Conservation (phyloP, 2,797 vertebrate genomes). For the Psittacula derbiana region DNA sequence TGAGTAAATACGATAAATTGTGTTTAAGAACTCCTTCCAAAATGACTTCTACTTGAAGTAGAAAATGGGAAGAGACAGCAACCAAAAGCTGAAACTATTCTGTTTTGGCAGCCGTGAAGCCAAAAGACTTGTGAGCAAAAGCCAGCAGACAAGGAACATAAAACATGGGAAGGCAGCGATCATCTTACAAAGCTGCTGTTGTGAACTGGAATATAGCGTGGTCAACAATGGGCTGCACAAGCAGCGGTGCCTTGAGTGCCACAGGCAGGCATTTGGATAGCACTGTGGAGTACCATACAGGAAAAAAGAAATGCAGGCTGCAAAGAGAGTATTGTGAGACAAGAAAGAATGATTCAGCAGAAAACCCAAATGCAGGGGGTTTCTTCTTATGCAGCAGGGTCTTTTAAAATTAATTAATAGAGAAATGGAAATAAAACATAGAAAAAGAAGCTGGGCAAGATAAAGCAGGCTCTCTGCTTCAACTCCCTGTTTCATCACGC, state of each 20-base stretch:
- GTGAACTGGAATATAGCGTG: rapidly evolving
- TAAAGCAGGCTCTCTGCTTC: not conserved
- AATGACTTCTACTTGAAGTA: not conserved
- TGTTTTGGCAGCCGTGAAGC: not conserved
- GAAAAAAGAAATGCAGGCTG: not conserved
- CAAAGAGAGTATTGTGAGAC: not conserved
- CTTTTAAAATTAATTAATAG: not conserved
- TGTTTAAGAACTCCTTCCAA: not conserved
- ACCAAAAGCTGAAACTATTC: not conserved
- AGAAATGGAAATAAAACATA: not conserved
- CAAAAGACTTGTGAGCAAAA: not conserved
- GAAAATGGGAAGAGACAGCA: not conserved
- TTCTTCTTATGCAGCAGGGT: not conserved
- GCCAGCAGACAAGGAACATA: not conserved
- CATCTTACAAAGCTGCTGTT: not conserved
- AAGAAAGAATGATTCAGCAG: not conserved
- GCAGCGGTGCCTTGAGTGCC: not conserved
- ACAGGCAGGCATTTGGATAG: rapidly evolving
- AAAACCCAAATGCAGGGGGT: not conserved
- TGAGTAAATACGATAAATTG: not conserved
- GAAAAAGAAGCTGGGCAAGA: not conserved
- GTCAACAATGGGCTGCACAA: rapidly evolving
- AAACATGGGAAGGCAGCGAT: not conserved
- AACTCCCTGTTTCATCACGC: not conserved
- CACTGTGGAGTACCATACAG: not conserved